Evolutionary conservation across 2,113 vertebrate genomes (phyloP).

Genomic region (Paedocypris sp.): DNA sequence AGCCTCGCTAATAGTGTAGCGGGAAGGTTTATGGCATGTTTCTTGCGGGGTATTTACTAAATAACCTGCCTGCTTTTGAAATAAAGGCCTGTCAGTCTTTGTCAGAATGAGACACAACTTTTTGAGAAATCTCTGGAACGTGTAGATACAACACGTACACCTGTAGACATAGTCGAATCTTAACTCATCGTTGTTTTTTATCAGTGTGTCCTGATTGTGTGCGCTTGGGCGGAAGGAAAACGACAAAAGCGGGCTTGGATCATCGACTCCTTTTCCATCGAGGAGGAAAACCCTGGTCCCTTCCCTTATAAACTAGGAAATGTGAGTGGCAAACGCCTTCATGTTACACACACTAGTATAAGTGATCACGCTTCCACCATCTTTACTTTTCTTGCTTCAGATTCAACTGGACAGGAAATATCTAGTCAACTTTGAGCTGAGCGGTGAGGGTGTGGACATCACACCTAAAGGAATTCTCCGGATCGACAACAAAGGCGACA

Average conservation of each 20-base stretch:
- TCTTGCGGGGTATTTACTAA: too few relatives aligned
- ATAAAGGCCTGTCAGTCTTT: too few relatives aligned
- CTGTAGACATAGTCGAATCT: too few relatives aligned
- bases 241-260: slow-evolving; percentile 56
- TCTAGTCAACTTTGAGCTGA: background rate
- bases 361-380: background rate
- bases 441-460: slow-evolving; percentile 12
- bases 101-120: too few relatives aligned
- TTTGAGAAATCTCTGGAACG: too few relatives aligned
- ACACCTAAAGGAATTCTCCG: background rate
- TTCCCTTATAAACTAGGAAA: slow-evolving; percentile 35
- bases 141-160: too few relatives aligned
- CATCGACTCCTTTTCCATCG: slow-evolving; percentile 49
- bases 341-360: background rate
- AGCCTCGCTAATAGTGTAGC: too few relatives aligned
- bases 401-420: slow-evolving; percentile 7
- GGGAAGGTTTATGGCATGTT: too few relatives aligned
- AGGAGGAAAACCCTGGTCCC: slow-evolving; percentile 41
- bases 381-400: slow-evolving; percentile 6
- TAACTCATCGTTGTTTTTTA: background rate
- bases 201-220: slow-evolving; percentile 23
- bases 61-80: too few relatives aligned
- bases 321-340: slow-evolving; percentile 37
- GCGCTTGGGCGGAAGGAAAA: slow-evolving; percentile 1
- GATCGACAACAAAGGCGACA: background rate